Percentiles rank a stretch among this genome's conserved stretches.
Evolutionary conservation across 2,113 vertebrate species (phyloP).

Genomic region (Clarias batrachus): DNA sequence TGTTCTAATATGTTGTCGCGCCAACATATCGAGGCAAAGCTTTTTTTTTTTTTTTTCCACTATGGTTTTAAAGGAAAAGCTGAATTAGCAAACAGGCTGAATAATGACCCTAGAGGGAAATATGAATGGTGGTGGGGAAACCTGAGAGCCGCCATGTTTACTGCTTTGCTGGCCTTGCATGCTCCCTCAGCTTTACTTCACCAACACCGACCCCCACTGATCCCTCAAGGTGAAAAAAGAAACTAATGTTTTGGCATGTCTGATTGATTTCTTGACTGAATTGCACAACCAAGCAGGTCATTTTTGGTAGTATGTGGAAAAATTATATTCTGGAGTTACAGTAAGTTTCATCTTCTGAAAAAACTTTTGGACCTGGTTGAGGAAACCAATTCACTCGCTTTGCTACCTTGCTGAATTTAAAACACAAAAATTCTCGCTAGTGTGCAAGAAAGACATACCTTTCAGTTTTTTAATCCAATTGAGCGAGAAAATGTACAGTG

Average conservation of each 20-base stretch:
- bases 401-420: neutral
- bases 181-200: conserved; percentile 33
- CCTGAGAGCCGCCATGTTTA: conserved; percentile 49
- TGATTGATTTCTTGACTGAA: conserved; percentile 34
- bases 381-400: neutral
- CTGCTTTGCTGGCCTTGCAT: conserved; percentile 33
- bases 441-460: neutral
- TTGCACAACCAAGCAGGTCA: neutral
- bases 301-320: neutral
- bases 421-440: neutral
- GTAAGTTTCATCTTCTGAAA: neutral
- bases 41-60: conserved; percentile 12
- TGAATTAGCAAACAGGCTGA: conserved; percentile 48
- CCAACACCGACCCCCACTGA: conserved; percentile 42
- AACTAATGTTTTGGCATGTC: conserved; percentile 10
- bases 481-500: neutral
- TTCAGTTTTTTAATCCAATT: neutral
- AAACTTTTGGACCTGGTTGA: neutral
- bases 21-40: conserved; percentile 28
- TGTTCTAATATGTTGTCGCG: conserved; percentile 40
- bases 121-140: conserved; percentile 43
- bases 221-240: conserved; percentile 47
- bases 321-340: neutral
- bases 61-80: conserved; percentile 43
- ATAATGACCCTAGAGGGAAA: conserved; percentile 43